A percentile compares a stretch with the other conserved stretches of the same genome.
phyloP scores from a whole-genome alignment of 2,888 invertebrate genomes.

The Euzetes globulus region DNA sequence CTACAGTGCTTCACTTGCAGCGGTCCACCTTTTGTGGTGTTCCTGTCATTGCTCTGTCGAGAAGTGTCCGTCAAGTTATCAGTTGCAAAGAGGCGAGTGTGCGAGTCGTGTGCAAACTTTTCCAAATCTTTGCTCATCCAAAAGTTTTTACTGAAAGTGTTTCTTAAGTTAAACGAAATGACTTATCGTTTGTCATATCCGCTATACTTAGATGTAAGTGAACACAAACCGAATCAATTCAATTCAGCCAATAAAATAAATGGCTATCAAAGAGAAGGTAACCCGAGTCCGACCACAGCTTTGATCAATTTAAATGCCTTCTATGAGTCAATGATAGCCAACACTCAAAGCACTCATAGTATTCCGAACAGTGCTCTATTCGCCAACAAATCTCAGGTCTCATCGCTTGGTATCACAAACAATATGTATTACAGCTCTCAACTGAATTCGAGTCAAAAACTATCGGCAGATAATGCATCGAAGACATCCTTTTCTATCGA shows the following conservation, averaged over 20 bases:
- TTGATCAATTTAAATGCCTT: slow-evolving; percentile 8
- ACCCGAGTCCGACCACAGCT: slow-evolving; percentile 1
- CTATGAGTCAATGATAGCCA: background rate
- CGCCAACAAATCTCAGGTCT: background rate
- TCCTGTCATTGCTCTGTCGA: background rate
- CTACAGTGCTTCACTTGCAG: no score
- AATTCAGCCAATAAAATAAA: background rate
- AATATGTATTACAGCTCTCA: background rate
- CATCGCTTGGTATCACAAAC: background rate
- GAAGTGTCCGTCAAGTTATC: background rate
- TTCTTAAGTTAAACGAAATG: background rate
- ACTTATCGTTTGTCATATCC: background rate
- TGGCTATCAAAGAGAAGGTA: background rate
- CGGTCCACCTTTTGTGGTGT: slow-evolving; percentile 3
- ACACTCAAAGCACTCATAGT: background rate
- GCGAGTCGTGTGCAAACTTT: slow-evolving; percentile 8
- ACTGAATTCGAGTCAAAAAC: background rate
- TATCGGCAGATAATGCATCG: background rate
- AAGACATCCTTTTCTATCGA: background rate
- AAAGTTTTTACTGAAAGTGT: no score
- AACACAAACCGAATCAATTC: no score
- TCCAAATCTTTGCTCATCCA: background rate
- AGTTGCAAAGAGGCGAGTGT: background rate
- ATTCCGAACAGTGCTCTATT: no score
- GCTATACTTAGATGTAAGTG: background rate